Percentiles rank a stretch among this genome's conserved stretches.
phyloP scores from a whole-genome alignment of 2,113 vertebrate species.

The Gambusia affinis region DNA sequence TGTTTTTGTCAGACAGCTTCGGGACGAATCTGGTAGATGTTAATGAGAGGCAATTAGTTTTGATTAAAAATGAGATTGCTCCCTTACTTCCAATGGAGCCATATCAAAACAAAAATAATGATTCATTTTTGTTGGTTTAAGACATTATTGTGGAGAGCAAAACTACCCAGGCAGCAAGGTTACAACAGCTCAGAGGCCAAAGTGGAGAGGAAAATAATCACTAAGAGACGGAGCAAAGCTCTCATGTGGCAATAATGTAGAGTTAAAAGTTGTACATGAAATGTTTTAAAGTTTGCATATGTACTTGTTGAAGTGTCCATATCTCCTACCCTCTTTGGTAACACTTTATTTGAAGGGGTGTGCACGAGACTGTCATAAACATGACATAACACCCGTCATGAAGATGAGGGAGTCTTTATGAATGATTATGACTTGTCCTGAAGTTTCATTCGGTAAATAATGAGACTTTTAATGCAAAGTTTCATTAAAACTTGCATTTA shows the following conservation, averaged over 20 bases:
- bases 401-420: too few species aligned
- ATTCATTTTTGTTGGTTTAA: constrained; percentile 68
- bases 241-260: constrained; percentile 32
- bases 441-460: too few species aligned
- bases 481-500: too few species aligned
- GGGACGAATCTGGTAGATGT: constrained; percentile 62
- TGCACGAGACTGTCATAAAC: too few species aligned
- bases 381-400: too few species aligned
- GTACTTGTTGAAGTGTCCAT: too few species aligned
- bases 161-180: constrained; percentile 43
- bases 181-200: constrained; percentile 51
- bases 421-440: too few species aligned
- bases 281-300: constrained; percentile 18
- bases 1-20: constrained; percentile 71
- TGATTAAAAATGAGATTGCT: constrained; percentile 73
- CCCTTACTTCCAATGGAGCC: constrained; percentile 54
- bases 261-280: constrained; percentile 18
- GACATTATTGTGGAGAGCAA: constrained; percentile 63
- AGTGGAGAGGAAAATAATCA: constrained; percentile 42
- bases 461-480: too few species aligned
- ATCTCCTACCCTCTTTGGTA: too few species aligned
- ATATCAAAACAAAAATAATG: constrained; percentile 69
- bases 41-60: constrained; percentile 78
- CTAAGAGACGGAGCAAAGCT: constrained; percentile 18
- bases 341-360: too few species aligned